phyloP scores from a whole-genome alignment of 2,797 vertebrate species.

The Oceanodroma leucorhoa region DNA sequence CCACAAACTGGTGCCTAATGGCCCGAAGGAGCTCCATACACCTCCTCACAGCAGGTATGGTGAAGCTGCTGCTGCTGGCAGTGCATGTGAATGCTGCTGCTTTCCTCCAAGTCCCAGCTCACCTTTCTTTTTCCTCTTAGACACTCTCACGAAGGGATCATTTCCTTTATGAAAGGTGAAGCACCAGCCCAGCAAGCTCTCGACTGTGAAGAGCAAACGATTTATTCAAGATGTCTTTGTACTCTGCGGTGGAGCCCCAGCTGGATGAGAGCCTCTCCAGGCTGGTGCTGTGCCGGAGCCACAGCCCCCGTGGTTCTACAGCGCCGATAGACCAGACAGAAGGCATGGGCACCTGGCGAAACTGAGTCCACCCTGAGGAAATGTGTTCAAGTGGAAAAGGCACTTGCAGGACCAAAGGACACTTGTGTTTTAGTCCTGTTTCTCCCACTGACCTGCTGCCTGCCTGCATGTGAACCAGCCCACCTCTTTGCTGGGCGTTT shows the following conservation, averaged over 20 bases:
- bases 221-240: background rate
- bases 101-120: background rate
- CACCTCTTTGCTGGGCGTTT: background rate
- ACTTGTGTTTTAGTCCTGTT: background rate
- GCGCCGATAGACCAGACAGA: background rate
- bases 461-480: fast-evolving
- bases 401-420: background rate
- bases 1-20: background rate
- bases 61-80: background rate
- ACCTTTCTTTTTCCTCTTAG: background rate
- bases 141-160: background rate
- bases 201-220: background rate
- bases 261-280: background rate
- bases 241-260: background rate
- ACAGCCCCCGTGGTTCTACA: background rate
- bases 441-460: background rate
- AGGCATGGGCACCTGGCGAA: background rate
- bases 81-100: fast-evolving
- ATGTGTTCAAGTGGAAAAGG: background rate
- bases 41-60: background rate
- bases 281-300: background rate
- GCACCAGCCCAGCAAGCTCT: background rate
- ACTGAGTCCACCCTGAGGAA: background rate
- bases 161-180: background rate
- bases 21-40: fast-evolving